A percentile compares a stretch with the other conserved stretches of the same genome.
Conservation (phyloP, 2,888 invertebrate species). For the Pyralis farinalis region DNA sequence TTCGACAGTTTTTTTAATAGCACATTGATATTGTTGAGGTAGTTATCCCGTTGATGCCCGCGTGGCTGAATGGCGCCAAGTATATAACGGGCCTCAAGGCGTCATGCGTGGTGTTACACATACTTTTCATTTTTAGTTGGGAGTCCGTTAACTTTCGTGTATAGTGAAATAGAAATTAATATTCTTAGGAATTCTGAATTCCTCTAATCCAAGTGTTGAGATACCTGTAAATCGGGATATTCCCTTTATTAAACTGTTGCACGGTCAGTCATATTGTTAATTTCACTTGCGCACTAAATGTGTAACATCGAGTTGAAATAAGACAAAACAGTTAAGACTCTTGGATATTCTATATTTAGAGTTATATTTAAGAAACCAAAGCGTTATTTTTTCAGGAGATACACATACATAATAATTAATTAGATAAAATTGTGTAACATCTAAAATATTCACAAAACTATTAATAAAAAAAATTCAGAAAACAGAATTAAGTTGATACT, state of each 20-base stretch:
- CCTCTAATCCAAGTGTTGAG: constrained; percentile 29
- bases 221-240: constrained; percentile 32
- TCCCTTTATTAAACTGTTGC: constrained; percentile 21
- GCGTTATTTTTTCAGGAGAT: constrained; percentile 1
- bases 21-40: too few species aligned
- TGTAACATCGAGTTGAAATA: neutral
- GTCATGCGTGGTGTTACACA: neutral
- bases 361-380: constrained; percentile 7
- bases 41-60: too few species aligned
- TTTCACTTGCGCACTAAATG: constrained; percentile 4
- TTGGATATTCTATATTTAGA: constrained; percentile 2
- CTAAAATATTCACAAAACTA: too few species aligned
- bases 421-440: neutral
- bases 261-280: constrained; percentile 35
- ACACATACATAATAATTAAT: neutral
- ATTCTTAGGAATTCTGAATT: constrained; percentile 9
- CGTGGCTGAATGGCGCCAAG: too few species aligned
- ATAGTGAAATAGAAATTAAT: constrained; percentile 9
- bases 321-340: constrained; percentile 11
- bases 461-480: too few species aligned
- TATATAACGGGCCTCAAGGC: too few species aligned
- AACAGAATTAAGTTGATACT: too few species aligned
- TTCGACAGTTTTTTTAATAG: too few species aligned
- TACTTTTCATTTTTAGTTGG: neutral
- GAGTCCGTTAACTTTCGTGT: constrained; percentile 8